phyloP scores from a whole-genome alignment of 1,140 invertebrate genomes.

The Tetraneura akinire region DNA sequence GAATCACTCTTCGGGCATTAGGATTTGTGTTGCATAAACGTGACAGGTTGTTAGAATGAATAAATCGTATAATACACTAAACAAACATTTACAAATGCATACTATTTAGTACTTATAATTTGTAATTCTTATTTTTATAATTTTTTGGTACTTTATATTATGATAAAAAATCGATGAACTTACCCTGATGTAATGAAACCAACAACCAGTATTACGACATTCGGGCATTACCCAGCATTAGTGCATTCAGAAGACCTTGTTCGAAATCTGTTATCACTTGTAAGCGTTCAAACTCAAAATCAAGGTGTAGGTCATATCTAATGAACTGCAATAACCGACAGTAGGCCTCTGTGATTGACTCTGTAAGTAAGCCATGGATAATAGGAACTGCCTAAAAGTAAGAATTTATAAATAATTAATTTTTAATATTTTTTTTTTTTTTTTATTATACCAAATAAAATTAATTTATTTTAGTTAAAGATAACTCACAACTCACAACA shows the following conservation, averaged over 20 bases:
- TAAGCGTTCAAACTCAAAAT: background rate
- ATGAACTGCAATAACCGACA: too few relatives aligned
- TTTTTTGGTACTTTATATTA: background rate
- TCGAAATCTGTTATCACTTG: background rate
- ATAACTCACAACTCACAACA: too few relatives aligned
- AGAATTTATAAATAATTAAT: too few relatives aligned
- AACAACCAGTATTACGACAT: background rate
- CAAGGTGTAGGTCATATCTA: background rate
- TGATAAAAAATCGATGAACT: background rate
- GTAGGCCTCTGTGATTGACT: too few relatives aligned
- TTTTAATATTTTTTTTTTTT: too few relatives aligned
- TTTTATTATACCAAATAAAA: too few relatives aligned
- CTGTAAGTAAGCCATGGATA: too few relatives aligned
- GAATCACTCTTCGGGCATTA: background rate
- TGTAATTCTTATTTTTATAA: background rate
- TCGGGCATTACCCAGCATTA: background rate
- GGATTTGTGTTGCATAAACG: background rate
- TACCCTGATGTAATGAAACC: constrained; percentile 3
- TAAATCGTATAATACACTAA: background rate
- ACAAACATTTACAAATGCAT: background rate
- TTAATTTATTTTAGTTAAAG: too few relatives aligned
- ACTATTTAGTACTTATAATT: background rate
- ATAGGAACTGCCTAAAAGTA: too few relatives aligned
- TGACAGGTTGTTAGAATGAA: background rate
- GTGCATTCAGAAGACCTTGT: background rate